phyloP scores from a whole-genome alignment of 2,797 vertebrate species.

The Melanotaenia trifasciata region DNA sequence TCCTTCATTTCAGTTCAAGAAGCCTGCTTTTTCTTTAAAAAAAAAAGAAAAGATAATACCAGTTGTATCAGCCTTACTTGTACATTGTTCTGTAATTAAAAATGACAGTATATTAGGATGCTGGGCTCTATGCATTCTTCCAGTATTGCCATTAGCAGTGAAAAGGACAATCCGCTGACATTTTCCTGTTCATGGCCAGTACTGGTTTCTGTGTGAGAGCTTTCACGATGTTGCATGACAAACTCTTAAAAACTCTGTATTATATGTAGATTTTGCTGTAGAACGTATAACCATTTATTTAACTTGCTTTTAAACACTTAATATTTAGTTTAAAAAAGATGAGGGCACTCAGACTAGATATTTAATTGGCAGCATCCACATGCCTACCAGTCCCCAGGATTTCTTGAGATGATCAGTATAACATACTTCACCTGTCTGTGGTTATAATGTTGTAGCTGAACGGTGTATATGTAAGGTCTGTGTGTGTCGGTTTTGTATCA shows the following conservation, averaged over 20 bases:
- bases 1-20: not conserved
- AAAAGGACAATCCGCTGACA: too few species aligned
- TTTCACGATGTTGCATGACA: too few species aligned
- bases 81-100: not conserved
- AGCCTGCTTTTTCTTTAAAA: not conserved
- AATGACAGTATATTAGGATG: not conserved
- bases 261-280: not conserved
- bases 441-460: not conserved
- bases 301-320: not conserved
- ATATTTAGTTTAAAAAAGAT: not conserved
- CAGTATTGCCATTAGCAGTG: too few species aligned
- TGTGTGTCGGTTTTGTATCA: slow-evolving; percentile 39
- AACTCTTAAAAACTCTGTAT: not conserved
- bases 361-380: not conserved
- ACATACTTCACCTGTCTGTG: not conserved
- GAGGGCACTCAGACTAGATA: not conserved
- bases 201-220: too few species aligned
- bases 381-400: not conserved
- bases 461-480: slow-evolving; percentile 10
- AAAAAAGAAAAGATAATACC: too few species aligned
- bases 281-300: not conserved
- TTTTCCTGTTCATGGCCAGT: too few species aligned
- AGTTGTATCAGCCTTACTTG: too few species aligned
- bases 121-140: too few species aligned
- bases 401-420: not conserved